Percentiles rank a stretch among this genome's conserved stretches.
Evolutionary conservation across 2,888 invertebrate species (phyloP).

Genomic region (Phrixothrix hirtus): DNA sequence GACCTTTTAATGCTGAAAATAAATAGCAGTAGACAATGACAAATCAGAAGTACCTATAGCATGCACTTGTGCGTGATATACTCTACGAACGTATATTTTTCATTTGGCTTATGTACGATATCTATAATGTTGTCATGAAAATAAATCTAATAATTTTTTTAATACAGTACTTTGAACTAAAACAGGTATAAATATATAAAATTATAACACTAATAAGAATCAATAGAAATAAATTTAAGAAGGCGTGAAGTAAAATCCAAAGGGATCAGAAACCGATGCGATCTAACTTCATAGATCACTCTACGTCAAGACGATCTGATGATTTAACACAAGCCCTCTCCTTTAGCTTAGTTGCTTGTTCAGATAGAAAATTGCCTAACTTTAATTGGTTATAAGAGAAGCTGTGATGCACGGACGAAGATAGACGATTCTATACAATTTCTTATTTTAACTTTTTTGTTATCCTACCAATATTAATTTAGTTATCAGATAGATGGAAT

Average conservation of each 20-base stretch:
- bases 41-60: slow-evolving; percentile 42
- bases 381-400: slow-evolving; percentile 42
- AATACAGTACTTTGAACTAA: too few species aligned
- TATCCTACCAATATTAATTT: slow-evolving; percentile 18
- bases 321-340: slow-evolving; percentile 29
- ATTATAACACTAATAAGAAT: too few species aligned
- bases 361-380: slow-evolving; percentile 45
- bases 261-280: slow-evolving; percentile 16
- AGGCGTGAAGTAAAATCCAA: slow-evolving; percentile 18
- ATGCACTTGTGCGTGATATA: slow-evolving; percentile 44
- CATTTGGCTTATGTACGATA: not conserved
- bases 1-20: slow-evolving; percentile 41
- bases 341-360: slow-evolving; percentile 32
- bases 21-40: slow-evolving; percentile 47
- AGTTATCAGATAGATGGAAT: slow-evolving; percentile 17
- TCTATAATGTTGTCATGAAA: too few species aligned
- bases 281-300: slow-evolving; percentile 31
- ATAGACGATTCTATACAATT: slow-evolving; percentile 17
- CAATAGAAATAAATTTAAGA: slow-evolving; percentile 9
- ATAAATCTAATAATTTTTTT: too few species aligned
- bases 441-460: slow-evolving; percentile 5
- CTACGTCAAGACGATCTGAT: slow-evolving; percentile 24
- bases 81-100: slow-evolving; percentile 8
- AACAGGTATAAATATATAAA: too few species aligned
- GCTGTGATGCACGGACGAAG: slow-evolving; percentile 24